Conservation (phyloP, 92 coral and sea anemone genomes). For the Isaurus tuberculatus region DNA sequence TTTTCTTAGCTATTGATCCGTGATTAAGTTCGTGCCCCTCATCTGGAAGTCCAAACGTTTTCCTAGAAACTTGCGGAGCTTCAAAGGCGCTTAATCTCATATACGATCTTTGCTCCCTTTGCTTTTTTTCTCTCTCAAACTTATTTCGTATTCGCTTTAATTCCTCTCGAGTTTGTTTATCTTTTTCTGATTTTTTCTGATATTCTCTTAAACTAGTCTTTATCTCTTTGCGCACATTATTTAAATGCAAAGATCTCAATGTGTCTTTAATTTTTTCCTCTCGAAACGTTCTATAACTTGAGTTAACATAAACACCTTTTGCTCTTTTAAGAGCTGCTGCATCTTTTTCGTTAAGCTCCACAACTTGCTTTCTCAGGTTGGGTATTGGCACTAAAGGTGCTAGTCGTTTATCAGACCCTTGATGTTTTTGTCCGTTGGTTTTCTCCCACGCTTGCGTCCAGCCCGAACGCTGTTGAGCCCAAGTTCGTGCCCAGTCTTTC, state of each 20-base stretch:
- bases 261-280: slow-evolving; percentile 69
- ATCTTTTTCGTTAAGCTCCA: slow-evolving; percentile 82
- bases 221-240: slow-evolving; percentile 78
- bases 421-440: background rate
- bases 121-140: slow-evolving; percentile 73
- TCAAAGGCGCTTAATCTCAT: slow-evolving; percentile 83
- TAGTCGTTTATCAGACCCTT: slow-evolving; percentile 43
- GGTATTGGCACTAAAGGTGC: slow-evolving; percentile 34
- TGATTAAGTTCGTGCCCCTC: slow-evolving; percentile 85
- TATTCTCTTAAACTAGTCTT: slow-evolving; percentile 76
- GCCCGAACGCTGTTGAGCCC: slow-evolving; percentile 89
- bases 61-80: slow-evolving; percentile 86
- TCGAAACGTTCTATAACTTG: slow-evolving; percentile 72
- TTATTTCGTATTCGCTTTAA: slow-evolving; percentile 81
- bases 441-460: slow-evolving; percentile 68
- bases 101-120: slow-evolving; percentile 66
- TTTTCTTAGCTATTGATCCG: slow-evolving; percentile 57
- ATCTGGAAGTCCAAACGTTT: slow-evolving; percentile 88
- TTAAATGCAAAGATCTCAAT: slow-evolving; percentile 73
- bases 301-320: slow-evolving; percentile 84
- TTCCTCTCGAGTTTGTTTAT: slow-evolving; percentile 82
- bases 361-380: slow-evolving; percentile 62
- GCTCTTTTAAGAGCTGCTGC: slow-evolving; percentile 74
- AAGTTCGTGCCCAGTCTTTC: slow-evolving; percentile 79
- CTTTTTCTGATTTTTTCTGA: slow-evolving; percentile 69